These are phyloP conservation scores for Gnatocerus cornutus DNA, from an alignment of 2,888 invertebrate species.

Conservation along the genomic window DNA sequence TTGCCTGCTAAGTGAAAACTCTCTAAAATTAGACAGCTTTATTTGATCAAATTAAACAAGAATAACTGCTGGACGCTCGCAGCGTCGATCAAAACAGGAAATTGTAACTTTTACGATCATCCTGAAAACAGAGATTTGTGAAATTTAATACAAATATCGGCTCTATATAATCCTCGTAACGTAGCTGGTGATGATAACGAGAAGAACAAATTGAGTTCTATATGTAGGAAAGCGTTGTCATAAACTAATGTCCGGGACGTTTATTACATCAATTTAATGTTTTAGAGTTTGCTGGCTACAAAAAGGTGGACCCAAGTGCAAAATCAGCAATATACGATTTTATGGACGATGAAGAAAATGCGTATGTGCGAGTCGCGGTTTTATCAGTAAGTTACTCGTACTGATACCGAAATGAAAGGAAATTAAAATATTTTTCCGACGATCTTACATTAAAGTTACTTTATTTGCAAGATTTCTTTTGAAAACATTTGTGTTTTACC, in stretches of 20 bases:
- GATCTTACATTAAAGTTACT: too few relatives aligned
- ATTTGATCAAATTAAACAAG: too few relatives aligned
- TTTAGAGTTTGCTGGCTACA: constrained; percentile 27
- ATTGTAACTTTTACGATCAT: constrained; percentile 19
- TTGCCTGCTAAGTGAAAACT: too few relatives aligned
- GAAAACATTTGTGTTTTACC: too few relatives aligned
- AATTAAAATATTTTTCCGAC: too few relatives aligned
- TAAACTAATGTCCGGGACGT: constrained; percentile 56
- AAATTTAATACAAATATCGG: constrained; percentile 54
- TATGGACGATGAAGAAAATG: background rate
- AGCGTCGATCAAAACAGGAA: background rate
- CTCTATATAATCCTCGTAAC: constrained; percentile 51
- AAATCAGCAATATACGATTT: constrained; percentile 18
- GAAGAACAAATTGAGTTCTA: constrained; percentile 56
- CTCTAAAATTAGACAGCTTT: too few relatives aligned
- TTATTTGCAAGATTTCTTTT: too few relatives aligned
- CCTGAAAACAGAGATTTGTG: constrained; percentile 37
- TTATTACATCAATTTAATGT: constrained; percentile 50
- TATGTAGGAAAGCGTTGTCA: constrained; percentile 52
- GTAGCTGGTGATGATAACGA: constrained; percentile 54
- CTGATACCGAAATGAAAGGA: too few relatives aligned
- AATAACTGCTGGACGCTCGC: background rate
- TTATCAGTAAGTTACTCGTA: too few relatives aligned
- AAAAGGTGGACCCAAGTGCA: constrained; percentile 11
- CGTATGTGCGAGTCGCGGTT: too few relatives aligned